phyloP scores from a whole-genome alignment of 2,113 vertebrate species.

The Orthonyx spaldingii region DNA sequence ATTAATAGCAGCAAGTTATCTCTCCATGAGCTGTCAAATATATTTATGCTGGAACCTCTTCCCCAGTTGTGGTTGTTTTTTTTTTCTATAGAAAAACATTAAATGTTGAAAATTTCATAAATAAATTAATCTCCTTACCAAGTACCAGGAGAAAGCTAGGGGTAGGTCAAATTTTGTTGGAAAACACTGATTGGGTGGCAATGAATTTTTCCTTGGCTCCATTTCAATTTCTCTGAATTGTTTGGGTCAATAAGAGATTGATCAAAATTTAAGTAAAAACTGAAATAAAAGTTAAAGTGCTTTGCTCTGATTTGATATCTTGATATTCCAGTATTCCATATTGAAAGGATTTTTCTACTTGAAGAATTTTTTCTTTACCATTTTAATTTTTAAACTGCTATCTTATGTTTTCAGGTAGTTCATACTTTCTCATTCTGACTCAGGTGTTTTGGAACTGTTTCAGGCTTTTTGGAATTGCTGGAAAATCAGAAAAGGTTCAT shows the following conservation, averaged over 20 bases:
- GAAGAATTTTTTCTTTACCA: background rate
- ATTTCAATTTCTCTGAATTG: conserved; percentile 1
- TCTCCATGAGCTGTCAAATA: background rate
- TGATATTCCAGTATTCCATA: conserved; percentile 16
- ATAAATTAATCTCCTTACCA: background rate
- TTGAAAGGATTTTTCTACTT: conserved; percentile 6
- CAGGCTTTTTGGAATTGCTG: background rate
- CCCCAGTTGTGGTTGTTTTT: accelerated
- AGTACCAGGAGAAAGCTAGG: background rate
- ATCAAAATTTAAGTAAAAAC: conserved; percentile 21
- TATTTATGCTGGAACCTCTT: background rate
- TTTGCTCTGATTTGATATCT: conserved; percentile 11
- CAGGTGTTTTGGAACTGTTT: conserved; percentile 1
- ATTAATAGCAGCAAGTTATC: background rate
- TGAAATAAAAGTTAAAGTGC: conserved; percentile 14
- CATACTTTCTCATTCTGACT: background rate
- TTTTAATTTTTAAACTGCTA: conserved; percentile 9
- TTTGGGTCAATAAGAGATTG: conserved; percentile 5
- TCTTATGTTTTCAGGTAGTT: background rate
- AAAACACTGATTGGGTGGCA: background rate
- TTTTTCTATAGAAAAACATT: background rate
- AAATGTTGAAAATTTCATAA: background rate
- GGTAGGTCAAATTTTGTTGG: background rate
- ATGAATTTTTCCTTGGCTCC: background rate
- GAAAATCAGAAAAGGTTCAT: conserved; percentile 3